Evolutionary conservation across 2,113 vertebrate species (phyloP).

Genomic region (Mobula hypostoma): DNA sequence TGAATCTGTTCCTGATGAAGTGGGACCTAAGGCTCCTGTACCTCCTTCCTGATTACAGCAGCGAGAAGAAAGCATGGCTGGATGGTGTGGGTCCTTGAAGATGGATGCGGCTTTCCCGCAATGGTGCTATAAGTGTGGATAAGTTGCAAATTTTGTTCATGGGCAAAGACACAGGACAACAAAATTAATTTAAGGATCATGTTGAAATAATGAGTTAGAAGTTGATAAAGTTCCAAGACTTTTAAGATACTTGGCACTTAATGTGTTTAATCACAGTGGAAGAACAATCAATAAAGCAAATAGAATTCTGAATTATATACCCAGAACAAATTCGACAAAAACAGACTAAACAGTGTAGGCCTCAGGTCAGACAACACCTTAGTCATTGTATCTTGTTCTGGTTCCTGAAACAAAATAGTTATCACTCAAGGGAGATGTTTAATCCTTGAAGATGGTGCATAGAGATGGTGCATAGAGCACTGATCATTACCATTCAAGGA

Average conservation of each 20-base stretch:
- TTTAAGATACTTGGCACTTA: neutral
- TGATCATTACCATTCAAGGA: neutral
- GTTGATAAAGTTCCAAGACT: neutral
- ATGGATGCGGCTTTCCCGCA: too few relatives aligned
- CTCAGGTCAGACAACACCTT: neutral
- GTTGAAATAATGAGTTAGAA: neutral
- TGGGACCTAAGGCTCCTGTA: too few relatives aligned
- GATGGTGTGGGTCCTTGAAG: too few relatives aligned
- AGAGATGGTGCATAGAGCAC: neutral
- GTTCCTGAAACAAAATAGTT: neutral
- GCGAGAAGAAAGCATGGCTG: too few relatives aligned
- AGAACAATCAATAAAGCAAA: conserved; percentile 4
- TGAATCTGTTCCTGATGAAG: too few relatives aligned
- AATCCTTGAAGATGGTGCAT: neutral
- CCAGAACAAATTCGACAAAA: neutral
- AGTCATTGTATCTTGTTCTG: neutral
- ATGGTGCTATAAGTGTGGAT: neutral
- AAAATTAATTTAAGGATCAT: neutral
- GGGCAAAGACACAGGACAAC: neutral
- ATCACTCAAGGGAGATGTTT: neutral
- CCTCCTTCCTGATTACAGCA: too few relatives aligned
- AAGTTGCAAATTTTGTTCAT: neutral
- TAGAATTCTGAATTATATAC: conserved; percentile 2
- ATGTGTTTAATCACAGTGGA: conserved; percentile 11
- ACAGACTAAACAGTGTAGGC: neutral